phyloP scores from a whole-genome alignment of 2,113 vertebrate genomes.

The Rhineura floridana region DNA sequence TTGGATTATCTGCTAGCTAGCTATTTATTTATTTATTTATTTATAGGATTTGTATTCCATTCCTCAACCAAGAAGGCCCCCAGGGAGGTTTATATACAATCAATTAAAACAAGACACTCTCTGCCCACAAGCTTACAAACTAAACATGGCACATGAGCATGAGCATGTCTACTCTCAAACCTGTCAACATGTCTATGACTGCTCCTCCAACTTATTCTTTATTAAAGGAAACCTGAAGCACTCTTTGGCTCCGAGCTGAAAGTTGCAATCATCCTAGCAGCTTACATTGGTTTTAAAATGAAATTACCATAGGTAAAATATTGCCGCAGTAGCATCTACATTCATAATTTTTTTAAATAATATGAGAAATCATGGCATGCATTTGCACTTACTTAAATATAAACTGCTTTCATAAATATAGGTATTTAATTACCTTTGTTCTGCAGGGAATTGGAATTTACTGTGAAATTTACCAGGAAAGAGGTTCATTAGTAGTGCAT shows the following conservation, averaged over 20 bases:
- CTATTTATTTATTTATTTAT: no score
- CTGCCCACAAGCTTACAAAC: no score
- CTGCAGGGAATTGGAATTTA: not conserved
- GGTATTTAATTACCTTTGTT: not conserved
- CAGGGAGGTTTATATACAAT: no score
- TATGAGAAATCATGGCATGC: no score
- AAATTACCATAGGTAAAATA: not conserved
- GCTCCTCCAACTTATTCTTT: not conserved
- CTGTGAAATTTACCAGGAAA: not conserved
- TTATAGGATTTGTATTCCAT: no score
- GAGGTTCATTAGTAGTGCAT: not conserved
- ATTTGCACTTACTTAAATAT: not conserved
- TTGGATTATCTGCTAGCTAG: no score
- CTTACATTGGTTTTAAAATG: not conserved
- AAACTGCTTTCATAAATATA: not conserved
- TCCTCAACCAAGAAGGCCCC: no score
- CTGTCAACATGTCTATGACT: not conserved
- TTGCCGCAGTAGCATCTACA: not conserved
- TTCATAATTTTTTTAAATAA: not conserved
- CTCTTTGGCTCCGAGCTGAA: not conserved
- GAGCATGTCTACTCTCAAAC: not conserved
- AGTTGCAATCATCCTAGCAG: not conserved
- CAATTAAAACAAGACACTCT: no score
- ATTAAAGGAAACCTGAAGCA: not conserved
- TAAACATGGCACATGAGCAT: not conserved